A percentile compares a stretch with the other conserved stretches of the same genome.
Evolutionary conservation across 2,797 vertebrate genomes (phyloP).

Genomic region (Knipowitschia caucasica): DNA sequence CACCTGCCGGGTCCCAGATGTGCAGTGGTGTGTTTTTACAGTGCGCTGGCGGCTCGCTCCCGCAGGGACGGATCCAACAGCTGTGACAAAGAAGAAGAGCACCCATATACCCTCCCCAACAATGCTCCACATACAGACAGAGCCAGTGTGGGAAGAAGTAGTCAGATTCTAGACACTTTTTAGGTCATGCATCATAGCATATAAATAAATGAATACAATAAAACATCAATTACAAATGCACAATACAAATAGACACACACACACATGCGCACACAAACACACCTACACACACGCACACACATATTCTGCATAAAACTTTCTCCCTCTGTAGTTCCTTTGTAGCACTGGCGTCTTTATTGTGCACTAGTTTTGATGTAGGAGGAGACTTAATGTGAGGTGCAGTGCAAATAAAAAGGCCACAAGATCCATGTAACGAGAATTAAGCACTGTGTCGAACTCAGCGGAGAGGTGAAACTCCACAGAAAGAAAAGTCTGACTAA

Average conservation of each 20-base stretch:
- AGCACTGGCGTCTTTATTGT: slow-evolving; percentile 1
- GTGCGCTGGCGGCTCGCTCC: slow-evolving; percentile 68
- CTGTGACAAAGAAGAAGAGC: slow-evolving; percentile 58
- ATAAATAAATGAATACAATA: no score
- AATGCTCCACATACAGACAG: slow-evolving; percentile 56
- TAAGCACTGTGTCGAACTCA: slow-evolving; percentile 29
- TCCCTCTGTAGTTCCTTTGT: not conserved
- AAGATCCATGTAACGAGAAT: slow-evolving; percentile 31
- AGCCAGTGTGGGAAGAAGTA: not conserved
- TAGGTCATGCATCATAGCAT: not conserved
- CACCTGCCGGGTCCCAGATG: slow-evolving; percentile 81
- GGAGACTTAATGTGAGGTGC: slow-evolving; percentile 25
- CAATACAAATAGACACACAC: no score
- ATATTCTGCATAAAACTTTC: not conserved
- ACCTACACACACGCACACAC: no score
- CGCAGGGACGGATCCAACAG: slow-evolving; percentile 65
- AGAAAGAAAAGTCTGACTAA: slow-evolving; percentile 27
- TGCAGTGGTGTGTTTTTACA: slow-evolving; percentile 70
- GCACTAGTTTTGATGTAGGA: slow-evolving; percentile 27
- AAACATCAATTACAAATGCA: no score
- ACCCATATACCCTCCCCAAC: slow-evolving; percentile 40
- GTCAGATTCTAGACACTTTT: not conserved
- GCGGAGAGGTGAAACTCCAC: slow-evolving; percentile 33
- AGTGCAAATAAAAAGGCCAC: slow-evolving; percentile 21
- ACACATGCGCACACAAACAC: no score